Conservation (phyloP, 2,888 invertebrate genomes). For the Neoitamus cyanurus region DNA sequence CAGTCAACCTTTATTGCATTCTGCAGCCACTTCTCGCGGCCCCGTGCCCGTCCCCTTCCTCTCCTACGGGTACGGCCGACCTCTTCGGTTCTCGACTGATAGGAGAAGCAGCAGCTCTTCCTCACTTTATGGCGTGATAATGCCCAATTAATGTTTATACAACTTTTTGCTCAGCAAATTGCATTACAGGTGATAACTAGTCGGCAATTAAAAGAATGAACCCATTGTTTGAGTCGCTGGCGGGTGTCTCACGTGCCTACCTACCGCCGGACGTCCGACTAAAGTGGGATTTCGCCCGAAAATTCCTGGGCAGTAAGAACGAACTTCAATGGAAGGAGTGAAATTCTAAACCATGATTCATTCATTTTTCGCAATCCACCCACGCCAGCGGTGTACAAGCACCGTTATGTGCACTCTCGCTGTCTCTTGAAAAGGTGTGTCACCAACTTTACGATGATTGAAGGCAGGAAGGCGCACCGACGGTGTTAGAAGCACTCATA, state of each 20-base stretch:
- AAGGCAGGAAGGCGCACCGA: not conserved
- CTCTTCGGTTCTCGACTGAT: not conserved
- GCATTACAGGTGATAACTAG: slow-evolving; percentile 24
- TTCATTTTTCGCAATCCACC: slow-evolving; percentile 16
- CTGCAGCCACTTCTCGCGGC: not conserved
- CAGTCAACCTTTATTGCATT: slow-evolving; percentile 35
- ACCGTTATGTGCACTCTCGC: slow-evolving; percentile 15
- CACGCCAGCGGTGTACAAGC: not conserved
- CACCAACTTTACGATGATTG: slow-evolving; percentile 14
- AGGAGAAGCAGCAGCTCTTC: not conserved
- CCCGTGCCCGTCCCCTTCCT: not conserved
- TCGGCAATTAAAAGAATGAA: not conserved
- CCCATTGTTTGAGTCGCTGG: not conserved
- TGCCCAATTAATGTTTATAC: slow-evolving; percentile 12
- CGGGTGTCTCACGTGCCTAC: not conserved
- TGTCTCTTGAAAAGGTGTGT: slow-evolving; percentile 20
- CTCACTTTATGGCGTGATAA: slow-evolving; percentile 26
- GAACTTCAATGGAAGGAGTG: not conserved
- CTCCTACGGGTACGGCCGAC: not conserved
- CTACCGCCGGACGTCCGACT: not conserved
- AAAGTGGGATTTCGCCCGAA: not conserved
- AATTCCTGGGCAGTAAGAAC: not conserved
- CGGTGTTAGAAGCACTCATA: not conserved
- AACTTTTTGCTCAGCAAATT: slow-evolving; percentile 10
- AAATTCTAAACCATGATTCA: slow-evolving; percentile 29